Evolutionary conservation across 2,113 vertebrate genomes (phyloP).

Genomic region (Microcebus jonahi): DNA sequence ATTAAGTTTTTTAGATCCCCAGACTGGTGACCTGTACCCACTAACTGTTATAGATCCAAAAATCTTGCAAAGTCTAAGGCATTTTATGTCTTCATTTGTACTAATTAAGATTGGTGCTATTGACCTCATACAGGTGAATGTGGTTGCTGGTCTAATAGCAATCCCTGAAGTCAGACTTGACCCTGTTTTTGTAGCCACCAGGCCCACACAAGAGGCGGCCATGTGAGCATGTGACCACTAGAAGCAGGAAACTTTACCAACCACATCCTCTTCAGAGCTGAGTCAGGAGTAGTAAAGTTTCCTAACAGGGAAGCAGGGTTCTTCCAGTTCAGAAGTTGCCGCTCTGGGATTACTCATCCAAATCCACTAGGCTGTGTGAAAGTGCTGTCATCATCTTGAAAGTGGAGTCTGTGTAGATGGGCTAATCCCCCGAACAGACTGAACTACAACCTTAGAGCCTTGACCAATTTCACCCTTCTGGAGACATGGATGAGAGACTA

Average conservation of each 20-base stretch:
- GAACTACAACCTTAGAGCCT: neutral
- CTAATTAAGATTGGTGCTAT: neutral
- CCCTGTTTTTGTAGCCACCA: neutral
- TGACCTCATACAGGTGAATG: neutral
- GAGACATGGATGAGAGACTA: neutral
- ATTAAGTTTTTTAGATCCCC: neutral
- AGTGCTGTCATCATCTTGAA: neutral
- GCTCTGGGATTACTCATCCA: neutral
- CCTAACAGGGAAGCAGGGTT: constrained; percentile 26
- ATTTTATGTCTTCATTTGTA: neutral
- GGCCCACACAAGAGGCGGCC: neutral
- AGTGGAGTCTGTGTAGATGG: neutral
- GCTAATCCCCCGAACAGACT: neutral
- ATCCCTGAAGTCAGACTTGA: neutral
- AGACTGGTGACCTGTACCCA: neutral
- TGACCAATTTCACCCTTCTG: neutral
- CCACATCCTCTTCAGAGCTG: constrained; percentile 67
- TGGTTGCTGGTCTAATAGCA: neutral
- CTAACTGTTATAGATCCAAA: neutral
- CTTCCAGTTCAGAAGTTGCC: neutral
- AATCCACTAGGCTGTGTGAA: neutral
- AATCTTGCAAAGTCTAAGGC: neutral
- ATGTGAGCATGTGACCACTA: constrained; percentile 9
- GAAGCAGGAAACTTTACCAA: constrained; percentile 42
- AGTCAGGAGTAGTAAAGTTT: constrained; percentile 25